Conservation (phyloP, 2,113 vertebrate genomes). For the Neotragus pygmaeus region DNA sequence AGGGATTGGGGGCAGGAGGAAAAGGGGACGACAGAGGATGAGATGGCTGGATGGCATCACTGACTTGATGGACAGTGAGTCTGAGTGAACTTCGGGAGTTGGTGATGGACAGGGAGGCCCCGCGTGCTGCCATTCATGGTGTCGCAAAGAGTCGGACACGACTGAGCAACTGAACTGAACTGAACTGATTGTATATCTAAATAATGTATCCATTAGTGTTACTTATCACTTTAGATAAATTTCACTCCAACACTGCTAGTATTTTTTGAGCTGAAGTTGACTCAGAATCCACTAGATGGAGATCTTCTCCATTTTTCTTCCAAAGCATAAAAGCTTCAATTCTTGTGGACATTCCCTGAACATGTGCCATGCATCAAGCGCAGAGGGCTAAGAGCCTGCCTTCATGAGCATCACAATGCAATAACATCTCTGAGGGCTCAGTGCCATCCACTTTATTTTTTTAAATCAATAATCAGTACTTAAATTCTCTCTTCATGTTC, state of each 20-base stretch:
- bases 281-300: conserved; percentile 48
- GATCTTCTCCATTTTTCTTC: neutral
- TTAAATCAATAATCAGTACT: neutral
- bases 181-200: neutral
- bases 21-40: too few relatives aligned
- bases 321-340: rapidly evolving
- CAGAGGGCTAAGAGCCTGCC: neutral
- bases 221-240: neutral
- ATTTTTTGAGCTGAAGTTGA: neutral
- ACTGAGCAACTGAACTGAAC: too few relatives aligned
- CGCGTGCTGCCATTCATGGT: too few relatives aligned
- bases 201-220: neutral
- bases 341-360: neutral
- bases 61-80: too few relatives aligned
- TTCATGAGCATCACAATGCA: neutral
- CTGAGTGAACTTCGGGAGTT: too few relatives aligned
- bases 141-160: too few relatives aligned
- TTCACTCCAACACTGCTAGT: neutral
- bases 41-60: too few relatives aligned
- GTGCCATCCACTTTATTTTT: neutral
- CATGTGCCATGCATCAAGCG: rapidly evolving
- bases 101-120: too few relatives aligned
- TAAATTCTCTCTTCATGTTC: neutral
- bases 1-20: too few relatives aligned
- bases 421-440: neutral